Conservation (phyloP, 2,797 vertebrate genomes). For the Sebastes itinus region DNA sequence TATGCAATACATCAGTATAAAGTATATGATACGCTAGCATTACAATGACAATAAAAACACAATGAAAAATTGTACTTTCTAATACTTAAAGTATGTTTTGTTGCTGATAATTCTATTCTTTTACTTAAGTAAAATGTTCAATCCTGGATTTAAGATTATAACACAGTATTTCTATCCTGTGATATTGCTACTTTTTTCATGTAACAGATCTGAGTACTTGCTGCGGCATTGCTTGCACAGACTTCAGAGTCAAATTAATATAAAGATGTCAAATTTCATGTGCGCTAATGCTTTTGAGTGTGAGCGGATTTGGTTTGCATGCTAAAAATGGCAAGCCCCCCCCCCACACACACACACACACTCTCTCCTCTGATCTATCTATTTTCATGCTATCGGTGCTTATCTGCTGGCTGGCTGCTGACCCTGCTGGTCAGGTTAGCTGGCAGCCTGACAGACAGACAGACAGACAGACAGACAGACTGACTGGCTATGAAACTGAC, state of each 20-base stretch:
- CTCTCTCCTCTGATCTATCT: constrained; percentile 30
- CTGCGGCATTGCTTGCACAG: background rate
- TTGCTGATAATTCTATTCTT: background rate
- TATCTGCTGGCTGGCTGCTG: constrained; percentile 32
- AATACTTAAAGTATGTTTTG: background rate
- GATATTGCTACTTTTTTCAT: background rate
- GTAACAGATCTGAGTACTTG: background rate
- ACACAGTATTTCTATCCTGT: background rate
- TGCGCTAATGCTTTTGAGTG: background rate
- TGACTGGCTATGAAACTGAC: constrained; percentile 17
- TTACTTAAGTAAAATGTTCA: background rate
- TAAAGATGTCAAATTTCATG: background rate
- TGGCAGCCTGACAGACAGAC: constrained; percentile 39
- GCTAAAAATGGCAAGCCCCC: constrained; percentile 29
- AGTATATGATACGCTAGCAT: too few species aligned
- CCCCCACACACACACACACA: background rate
- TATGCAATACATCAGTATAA: too few species aligned
- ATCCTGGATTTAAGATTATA: background rate
- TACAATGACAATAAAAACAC: background rate
- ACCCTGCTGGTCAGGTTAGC: constrained; percentile 39
- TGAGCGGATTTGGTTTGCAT: constrained; percentile 12
- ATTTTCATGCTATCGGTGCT: constrained; percentile 28
- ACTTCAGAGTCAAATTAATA: background rate
- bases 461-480: constrained; percentile 27
- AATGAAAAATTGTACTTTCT: too few species aligned